These are phyloP conservation scores for Pachypanchax playfairii DNA, from an alignment of 2,113 vertebrate genomes.

Conservation along the genomic window DNA sequence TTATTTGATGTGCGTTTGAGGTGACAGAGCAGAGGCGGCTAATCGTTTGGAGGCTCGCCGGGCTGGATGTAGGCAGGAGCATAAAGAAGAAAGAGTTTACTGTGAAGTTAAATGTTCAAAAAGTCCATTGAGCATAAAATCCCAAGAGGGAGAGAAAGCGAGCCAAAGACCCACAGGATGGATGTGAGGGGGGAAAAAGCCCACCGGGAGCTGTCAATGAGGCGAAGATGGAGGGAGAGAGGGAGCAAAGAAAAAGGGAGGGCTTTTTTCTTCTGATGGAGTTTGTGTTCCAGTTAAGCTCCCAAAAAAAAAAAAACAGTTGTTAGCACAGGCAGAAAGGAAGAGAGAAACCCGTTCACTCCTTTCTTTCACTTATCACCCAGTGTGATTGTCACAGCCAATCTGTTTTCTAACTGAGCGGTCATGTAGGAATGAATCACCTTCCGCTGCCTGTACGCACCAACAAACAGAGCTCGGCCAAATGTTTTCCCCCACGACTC, in stretches of 20 bases:
- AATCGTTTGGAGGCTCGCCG: conserved; percentile 35
- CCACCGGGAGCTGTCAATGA: conserved; percentile 69
- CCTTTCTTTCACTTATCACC: conserved; percentile 60
- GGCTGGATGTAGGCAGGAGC: conserved; percentile 31
- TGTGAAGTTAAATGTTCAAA: conserved; percentile 61
- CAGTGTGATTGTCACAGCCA: conserved; percentile 62
- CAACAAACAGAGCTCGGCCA: background rate
- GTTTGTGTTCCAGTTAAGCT: conserved; percentile 59
- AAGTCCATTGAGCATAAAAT: conserved; percentile 57
- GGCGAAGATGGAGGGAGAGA: conserved; percentile 52
- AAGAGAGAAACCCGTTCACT: conserved; percentile 33
- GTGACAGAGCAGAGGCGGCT: conserved; percentile 37
- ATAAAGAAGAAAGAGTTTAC: conserved; percentile 47
- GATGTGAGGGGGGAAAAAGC: conserved; percentile 64
- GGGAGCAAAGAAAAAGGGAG: conserved; percentile 48
- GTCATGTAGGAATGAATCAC: conserved; percentile 39
- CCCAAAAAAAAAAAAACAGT: conserved; percentile 48
- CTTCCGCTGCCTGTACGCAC: conserved; percentile 4
- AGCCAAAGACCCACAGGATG: conserved; percentile 58
- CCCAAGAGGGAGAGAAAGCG: conserved; percentile 39
- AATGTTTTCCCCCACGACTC: background rate
- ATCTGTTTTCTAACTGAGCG: conserved; percentile 42
- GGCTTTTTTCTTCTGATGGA: conserved; percentile 58
- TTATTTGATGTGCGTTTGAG: conserved; percentile 34
- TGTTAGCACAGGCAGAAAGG: conserved; percentile 45